Conservation (phyloP, 1,140 invertebrate genomes). For the Stegodyphus dumicola region DNA sequence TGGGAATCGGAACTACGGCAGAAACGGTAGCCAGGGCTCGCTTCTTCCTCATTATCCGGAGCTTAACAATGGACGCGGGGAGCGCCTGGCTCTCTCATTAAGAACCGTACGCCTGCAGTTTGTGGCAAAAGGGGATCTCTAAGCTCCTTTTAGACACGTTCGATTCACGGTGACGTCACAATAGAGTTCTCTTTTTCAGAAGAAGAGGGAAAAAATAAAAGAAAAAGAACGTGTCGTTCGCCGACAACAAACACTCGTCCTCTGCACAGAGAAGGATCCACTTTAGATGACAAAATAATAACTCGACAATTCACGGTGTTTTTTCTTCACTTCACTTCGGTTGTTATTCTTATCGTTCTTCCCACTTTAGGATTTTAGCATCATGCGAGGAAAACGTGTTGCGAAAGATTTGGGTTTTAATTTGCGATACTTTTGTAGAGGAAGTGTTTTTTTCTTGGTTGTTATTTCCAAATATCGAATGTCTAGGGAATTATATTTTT, state of each 20-base stretch:
- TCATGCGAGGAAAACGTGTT: conserved; percentile 4
- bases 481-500: too few relatives aligned
- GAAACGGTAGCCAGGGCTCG: conserved; percentile 41
- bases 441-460: not conserved
- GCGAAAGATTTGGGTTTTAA: conserved; percentile 36
- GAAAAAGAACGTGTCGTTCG: conserved; percentile 35
- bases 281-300: conserved; percentile 61
- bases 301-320: conserved; percentile 46
- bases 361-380: not conserved
- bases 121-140: conserved; percentile 34
- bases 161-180: conserved; percentile 43
- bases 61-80: conserved; percentile 56
- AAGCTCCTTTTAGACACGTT: conserved; percentile 61
- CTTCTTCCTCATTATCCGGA: conserved; percentile 56
- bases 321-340: conserved; percentile 34
- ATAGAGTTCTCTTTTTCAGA: conserved; percentile 22
- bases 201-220: conserved; percentile 31
- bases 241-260: conserved; percentile 52
- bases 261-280: conserved; percentile 31
- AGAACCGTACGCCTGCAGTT: conserved; percentile 38
- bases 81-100: conserved; percentile 37
- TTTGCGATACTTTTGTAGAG: conserved; percentile 10
- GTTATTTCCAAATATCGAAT: too few relatives aligned
- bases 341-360: conserved; percentile 39
- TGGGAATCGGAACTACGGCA: conserved; percentile 57